phyloP scores from a whole-genome alignment of 2,888 invertebrate genomes.

The Phyto melanocephala region DNA sequence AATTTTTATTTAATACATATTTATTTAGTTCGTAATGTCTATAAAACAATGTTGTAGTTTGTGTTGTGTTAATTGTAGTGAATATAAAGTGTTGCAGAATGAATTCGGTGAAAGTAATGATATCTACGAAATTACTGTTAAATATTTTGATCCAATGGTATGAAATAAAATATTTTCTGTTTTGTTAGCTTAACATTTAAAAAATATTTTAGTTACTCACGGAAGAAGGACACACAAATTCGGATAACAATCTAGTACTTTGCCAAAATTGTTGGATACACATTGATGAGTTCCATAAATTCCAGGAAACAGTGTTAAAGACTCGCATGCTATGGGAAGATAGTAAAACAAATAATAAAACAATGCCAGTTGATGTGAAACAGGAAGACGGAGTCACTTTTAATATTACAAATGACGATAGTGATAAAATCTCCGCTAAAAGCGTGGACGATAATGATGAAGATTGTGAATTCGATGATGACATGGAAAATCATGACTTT shows the following conservation, averaged over 20 bases:
- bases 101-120: constrained; percentile 48
- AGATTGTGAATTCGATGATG: not conserved
- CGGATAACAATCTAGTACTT: constrained; percentile 14
- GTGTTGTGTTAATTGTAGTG: constrained; percentile 34
- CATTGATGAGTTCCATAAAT: constrained; percentile 53
- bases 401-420: not conserved
- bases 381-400: not conserved
- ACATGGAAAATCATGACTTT: not conserved
- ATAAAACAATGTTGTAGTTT: constrained; percentile 42
- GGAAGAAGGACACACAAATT: not conserved
- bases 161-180: not conserved
- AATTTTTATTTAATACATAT: not conserved
- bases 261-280: constrained; percentile 53
- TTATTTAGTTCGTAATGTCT: constrained; percentile 43
- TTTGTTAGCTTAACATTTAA: not conserved
- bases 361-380: constrained; percentile 24
- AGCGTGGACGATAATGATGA: constrained; percentile 21
- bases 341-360: not conserved
- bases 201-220: constrained; percentile 27
- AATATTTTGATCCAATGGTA: constrained; percentile 63
- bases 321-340: constrained; percentile 41
- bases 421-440: not conserved
- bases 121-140: constrained; percentile 56
- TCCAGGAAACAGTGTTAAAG: constrained; percentile 43
- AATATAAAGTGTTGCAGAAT: constrained; percentile 49